Evolutionary conservation across 1,140 invertebrate species (phyloP), one percentile per base, ranked within the genome.

Genomic region (Drosophila guanche): DNA sequence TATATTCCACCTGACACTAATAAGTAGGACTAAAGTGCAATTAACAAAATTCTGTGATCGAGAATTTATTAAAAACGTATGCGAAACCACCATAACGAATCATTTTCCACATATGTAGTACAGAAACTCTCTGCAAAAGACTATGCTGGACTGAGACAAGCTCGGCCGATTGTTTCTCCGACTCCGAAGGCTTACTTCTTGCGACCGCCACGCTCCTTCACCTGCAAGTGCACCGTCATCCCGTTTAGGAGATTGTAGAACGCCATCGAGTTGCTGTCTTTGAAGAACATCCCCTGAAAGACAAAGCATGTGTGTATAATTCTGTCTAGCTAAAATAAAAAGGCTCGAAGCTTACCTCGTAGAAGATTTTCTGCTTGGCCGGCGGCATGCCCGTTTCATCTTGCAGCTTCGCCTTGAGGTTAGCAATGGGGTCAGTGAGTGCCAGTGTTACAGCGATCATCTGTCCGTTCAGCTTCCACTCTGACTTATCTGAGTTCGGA

Each of bases 381-480:
- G 96, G 97, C n/a, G 98, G 97, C 94, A 99, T 96, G 42, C 96
- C 96, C 55, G 96, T 96, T 77, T 95, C 93, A 78, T 99, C 97
- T 85, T 98, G 96, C 59, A 99, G 94, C 85, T 96, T 95, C 2
- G 95, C 94, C 92, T 99, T 99, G 50, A 99, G 94, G 20, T 95
- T 95, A 33, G 96, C 94, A 2, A 99, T 95, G 1, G 94, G 94
- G 72, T 99, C 97, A 5, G 94, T 94, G 5, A 98, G 92, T 41
- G 97, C 94, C 71, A 99, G 89, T 2, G 95, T 95, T 23, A 98
- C 93, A 16, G 93, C 94, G 48, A 99, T 92, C 46, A 95, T 94
- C 91, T 99, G 98, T 1, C 99, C 99, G 91, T 96, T 97, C n/a
- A 99, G 92, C 76, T 97, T 97, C 98, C 98, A 99, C 93, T 99